These are phyloP conservation scores for Pterois miles DNA, from an alignment of 2,797 vertebrate genomes.

Conservation along the genomic window DNA sequence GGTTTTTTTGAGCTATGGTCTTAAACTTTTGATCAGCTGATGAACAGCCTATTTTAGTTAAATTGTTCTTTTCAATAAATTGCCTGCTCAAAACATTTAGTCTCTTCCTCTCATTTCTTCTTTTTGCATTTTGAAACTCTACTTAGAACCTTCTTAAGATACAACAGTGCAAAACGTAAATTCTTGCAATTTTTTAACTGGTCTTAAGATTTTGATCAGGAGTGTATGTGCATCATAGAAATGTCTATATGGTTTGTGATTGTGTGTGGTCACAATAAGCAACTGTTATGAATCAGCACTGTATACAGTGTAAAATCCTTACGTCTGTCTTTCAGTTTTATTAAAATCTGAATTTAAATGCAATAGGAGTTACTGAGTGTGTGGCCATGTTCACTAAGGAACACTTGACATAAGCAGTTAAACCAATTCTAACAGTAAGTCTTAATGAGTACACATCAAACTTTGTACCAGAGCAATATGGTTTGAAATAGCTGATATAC, in stretches of 20 bases:
- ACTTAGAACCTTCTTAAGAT: no score
- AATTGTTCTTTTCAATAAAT: no score
- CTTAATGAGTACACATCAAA: not conserved
- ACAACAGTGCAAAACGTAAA: no score
- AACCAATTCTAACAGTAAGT: not conserved
- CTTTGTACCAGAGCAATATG: not conserved
- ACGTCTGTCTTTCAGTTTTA: not conserved
- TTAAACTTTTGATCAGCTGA: no score
- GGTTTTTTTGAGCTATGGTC: no score
- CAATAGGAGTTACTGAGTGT: not conserved
- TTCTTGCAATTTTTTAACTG: no score
- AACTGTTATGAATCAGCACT: not conserved
- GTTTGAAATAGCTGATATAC: not conserved
- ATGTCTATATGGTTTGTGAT: not conserved
- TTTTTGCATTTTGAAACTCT: no score
- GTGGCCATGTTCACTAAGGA: not conserved
- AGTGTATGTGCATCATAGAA: not conserved
- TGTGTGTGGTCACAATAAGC: not conserved
- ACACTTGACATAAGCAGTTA: not conserved
- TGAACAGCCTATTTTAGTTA: no score
- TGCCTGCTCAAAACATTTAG: no score
- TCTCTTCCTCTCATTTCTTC: no score
- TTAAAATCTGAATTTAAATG: not conserved
- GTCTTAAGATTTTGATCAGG: no score
- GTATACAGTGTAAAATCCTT: not conserved